A percentile compares a stretch with the other conserved stretches of the same genome.
phyloP scores from a whole-genome alignment of 1,140 invertebrate genomes.

The Ylistrum balloti region DNA sequence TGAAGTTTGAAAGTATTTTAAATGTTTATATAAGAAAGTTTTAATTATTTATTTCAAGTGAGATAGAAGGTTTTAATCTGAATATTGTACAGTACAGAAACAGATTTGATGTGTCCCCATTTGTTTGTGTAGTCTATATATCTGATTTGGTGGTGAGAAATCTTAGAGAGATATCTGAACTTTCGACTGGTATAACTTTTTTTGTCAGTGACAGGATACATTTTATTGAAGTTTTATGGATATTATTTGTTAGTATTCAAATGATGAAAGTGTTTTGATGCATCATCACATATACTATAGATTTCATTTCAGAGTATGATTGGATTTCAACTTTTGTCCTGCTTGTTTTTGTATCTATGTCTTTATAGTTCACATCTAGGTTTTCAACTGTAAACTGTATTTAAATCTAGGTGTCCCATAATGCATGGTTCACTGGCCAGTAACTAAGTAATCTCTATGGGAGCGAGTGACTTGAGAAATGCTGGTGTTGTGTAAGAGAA shows the following conservation, averaged over 20 bases:
- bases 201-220: neutral
- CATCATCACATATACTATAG: neutral
- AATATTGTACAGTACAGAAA: neutral
- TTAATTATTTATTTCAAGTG: constrained; percentile 31
- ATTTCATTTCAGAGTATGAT: neutral
- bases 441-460: neutral
- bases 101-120: neutral
- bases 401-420: neutral
- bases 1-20: constrained; percentile 28
- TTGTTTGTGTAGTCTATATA: neutral
- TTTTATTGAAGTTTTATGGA: constrained; percentile 8
- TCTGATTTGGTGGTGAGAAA: neutral
- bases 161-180: constrained; percentile 7
- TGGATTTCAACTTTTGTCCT: neutral
- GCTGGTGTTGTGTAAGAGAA: neutral
- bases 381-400: constrained; percentile 9
- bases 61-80: neutral
- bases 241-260: constrained; percentile 19
- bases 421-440: neutral
- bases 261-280: neutral
- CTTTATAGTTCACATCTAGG: neutral
- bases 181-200: neutral
- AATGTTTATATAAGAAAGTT: constrained; percentile 14
- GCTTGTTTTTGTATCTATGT: neutral
- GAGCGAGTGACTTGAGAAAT: neutral